These are phyloP conservation scores for Dendrolimus punctatus DNA, from an alignment of 1,140 invertebrate genomes.

Conservation along the genomic window DNA sequence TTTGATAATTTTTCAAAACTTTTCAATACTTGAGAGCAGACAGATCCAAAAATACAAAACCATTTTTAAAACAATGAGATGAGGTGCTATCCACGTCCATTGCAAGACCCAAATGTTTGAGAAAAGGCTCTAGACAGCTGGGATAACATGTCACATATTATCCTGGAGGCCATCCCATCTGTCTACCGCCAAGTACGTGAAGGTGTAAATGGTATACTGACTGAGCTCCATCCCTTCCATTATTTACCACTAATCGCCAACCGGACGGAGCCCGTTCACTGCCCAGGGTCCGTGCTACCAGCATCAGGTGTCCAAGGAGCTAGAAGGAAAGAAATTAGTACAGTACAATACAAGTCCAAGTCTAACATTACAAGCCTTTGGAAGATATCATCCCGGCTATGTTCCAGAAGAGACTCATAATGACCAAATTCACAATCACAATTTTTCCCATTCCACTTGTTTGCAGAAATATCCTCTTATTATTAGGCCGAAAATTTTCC, in stretches of 20 bases:
- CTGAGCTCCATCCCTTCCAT: slow-evolving; percentile 80
- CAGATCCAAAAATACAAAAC: too few species aligned
- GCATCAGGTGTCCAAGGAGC: slow-evolving; percentile 76
- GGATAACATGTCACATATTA: slow-evolving; percentile 52
- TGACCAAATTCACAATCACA: not conserved
- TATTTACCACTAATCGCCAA: slow-evolving; percentile 80
- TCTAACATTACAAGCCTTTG: not conserved
- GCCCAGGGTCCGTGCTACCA: slow-evolving; percentile 75
- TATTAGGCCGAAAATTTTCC: too few species aligned
- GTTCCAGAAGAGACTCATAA: not conserved
- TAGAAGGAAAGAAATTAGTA: slow-evolving; percentile 33
- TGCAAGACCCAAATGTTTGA: too few species aligned
- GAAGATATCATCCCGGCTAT: not conserved
- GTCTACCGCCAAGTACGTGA: slow-evolving; percentile 85
- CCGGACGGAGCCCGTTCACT: slow-evolving; percentile 66
- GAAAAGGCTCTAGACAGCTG: too few species aligned
- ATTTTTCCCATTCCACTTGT: not conserved
- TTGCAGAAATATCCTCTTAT: too few species aligned
- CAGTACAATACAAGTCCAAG: not conserved
- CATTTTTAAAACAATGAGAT: too few species aligned
- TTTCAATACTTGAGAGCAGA: too few species aligned
- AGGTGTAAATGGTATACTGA: slow-evolving; percentile 84
- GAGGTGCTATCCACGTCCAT: too few species aligned
- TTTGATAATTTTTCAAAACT: too few species aligned
- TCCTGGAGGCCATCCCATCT: slow-evolving; percentile 88